These are phyloP conservation scores for Sebastes diaconus DNA, from an alignment of 2,797 vertebrate species.

Conservation along the genomic window DNA sequence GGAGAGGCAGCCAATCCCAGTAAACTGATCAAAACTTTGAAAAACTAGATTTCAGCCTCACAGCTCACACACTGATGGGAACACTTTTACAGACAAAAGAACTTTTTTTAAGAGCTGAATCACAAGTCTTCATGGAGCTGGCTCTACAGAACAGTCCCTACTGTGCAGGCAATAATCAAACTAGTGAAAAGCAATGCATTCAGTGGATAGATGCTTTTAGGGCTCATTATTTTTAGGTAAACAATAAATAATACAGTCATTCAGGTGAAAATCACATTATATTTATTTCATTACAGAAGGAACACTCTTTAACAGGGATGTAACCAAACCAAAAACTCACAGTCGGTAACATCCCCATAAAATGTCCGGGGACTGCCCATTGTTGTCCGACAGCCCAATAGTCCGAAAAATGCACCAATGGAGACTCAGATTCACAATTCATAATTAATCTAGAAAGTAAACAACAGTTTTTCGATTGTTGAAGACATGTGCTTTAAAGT, in stretches of 20 bases:
- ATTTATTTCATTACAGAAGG: too few species aligned
- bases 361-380: too few species aligned
- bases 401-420: too few species aligned
- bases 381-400: too few species aligned
- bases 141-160: background rate
- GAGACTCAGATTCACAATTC: too few species aligned
- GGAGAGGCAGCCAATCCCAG: background rate
- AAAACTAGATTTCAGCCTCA: background rate
- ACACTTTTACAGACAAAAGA: background rate
- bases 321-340: too few species aligned
- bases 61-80: background rate
- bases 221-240: background rate
- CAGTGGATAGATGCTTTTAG: background rate
- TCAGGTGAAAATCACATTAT: too few species aligned
- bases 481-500: too few species aligned
- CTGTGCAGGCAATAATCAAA: background rate
- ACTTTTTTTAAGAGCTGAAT: background rate
- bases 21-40: slow-evolving; percentile 1
- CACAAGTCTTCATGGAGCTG: background rate
- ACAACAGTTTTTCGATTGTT: too few species aligned
- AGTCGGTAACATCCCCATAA: too few species aligned
- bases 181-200: background rate
- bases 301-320: too few species aligned
- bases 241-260: background rate
- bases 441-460: too few species aligned